Evolutionary conservation across 2,797 vertebrate species (phyloP).

Genomic region (Periparus ater): DNA sequence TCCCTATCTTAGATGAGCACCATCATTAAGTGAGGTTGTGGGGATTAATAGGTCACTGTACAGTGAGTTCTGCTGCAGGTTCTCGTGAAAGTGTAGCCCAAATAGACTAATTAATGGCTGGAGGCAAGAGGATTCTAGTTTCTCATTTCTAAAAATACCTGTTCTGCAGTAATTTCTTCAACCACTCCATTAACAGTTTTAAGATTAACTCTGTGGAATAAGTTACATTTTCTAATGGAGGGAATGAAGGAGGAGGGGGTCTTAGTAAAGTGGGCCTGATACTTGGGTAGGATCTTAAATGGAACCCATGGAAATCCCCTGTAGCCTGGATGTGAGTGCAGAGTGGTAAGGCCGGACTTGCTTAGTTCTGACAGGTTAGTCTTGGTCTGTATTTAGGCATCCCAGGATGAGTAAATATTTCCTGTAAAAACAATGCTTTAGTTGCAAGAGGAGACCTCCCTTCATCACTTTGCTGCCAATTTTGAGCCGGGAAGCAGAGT

Average conservation of each 20-base stretch:
- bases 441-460: neutral
- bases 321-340: neutral
- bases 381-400: neutral
- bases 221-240: neutral
- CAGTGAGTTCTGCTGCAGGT: neutral
- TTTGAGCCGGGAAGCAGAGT: conserved; percentile 22
- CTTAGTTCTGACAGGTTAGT: neutral
- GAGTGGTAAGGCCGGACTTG: neutral
- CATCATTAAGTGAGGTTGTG: neutral
- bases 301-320: neutral
- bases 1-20: neutral
- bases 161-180: conserved; percentile 28
- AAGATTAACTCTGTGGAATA: neutral
- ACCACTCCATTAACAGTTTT: neutral
- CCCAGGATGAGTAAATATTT: neutral
- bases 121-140: conserved; percentile 15
- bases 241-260: neutral
- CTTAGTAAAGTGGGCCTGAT: neutral
- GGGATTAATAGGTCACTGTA: conserved; percentile 2
- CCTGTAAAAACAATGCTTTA: neutral
- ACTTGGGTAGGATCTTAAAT: neutral
- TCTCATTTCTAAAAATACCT: conserved; percentile 33
- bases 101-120: conserved; percentile 31
- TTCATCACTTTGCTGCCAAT: neutral
- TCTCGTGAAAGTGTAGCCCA: conserved; percentile 21